Percentiles rank a stretch among this genome's conserved stretches.
Conservation (phyloP, 2,113 vertebrate species). For the Upupa epops region DNA sequence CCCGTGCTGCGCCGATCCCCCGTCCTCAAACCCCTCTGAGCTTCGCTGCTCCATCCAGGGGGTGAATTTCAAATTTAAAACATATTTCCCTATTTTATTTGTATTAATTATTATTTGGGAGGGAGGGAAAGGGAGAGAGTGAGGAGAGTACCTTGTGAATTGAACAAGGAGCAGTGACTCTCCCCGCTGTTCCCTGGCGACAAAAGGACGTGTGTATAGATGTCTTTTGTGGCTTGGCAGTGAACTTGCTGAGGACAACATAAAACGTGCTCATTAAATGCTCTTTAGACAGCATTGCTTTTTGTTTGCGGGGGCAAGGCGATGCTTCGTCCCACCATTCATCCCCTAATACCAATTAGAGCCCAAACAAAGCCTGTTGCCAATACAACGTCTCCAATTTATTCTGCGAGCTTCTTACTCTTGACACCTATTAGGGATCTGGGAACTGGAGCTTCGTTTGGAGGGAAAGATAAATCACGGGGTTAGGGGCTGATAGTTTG, state of each 20-base stretch:
- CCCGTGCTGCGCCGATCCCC: fast-evolving
- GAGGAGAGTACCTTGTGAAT: neutral
- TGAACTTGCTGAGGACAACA: slow-evolving; percentile 29
- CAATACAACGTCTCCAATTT: slow-evolving; percentile 2
- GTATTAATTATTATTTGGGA: neutral
- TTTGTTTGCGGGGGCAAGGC: slow-evolving; percentile 51
- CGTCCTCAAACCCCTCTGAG: neutral
- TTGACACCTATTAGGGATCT: neutral
- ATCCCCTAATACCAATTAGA: slow-evolving; percentile 56
- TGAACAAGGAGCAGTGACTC: neutral
- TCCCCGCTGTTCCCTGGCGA: neutral
- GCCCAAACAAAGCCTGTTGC: slow-evolving; percentile 14
- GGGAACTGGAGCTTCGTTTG: neutral
- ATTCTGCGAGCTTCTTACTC: neutral
- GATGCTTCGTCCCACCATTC: slow-evolving; percentile 39
- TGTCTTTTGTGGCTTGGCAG: slow-evolving; percentile 47
- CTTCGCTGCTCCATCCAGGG: neutral
- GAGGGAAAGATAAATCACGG: neutral
- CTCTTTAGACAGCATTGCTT: slow-evolving; percentile 41
- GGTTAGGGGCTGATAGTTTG: neutral
- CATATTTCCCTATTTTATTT: neutral
- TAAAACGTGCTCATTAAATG: neutral
- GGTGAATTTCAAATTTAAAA: neutral
- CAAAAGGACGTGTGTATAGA: slow-evolving; percentile 24
- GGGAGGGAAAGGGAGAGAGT: too few relatives aligned